Conservation (phyloP, 2,888 invertebrate species). For the Steinernema scapterisci region DNA sequence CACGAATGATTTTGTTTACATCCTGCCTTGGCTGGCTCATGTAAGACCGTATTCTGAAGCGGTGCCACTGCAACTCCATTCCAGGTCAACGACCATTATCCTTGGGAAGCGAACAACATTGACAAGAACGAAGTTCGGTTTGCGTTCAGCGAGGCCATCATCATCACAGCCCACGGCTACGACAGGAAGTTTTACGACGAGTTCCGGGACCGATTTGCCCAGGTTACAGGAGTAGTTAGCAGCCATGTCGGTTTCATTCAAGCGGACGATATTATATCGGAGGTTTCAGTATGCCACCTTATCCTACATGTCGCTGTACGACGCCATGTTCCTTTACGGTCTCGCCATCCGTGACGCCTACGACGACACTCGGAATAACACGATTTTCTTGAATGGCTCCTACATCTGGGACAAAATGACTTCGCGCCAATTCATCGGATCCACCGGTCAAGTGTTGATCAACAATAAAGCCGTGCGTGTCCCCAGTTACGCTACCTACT, state of each 20-base stretch:
- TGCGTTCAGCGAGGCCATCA: slow-evolving; percentile 62
- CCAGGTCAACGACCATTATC: slow-evolving; percentile 63
- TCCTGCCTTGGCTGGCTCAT: slow-evolving; percentile 65
- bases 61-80: not conserved
- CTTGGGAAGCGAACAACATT: slow-evolving; percentile 64
- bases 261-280: not conserved
- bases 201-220: slow-evolving; percentile 59
- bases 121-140: slow-evolving; percentile 63
- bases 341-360: slow-evolving; percentile 64
- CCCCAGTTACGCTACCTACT: slow-evolving; percentile 64
- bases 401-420: slow-evolving; percentile 64
- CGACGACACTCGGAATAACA: slow-evolving; percentile 55
- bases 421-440: slow-evolving; percentile 61
- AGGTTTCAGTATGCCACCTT: slow-evolving; percentile 62
- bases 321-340: slow-evolving; percentile 64
- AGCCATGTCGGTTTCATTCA: slow-evolving; percentile 49
- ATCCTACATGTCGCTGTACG: slow-evolving; percentile 65
- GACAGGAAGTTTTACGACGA: slow-evolving; percentile 66
- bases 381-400: slow-evolving; percentile 58
- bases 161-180: slow-evolving; percentile 67
- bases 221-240: slow-evolving; percentile 59
- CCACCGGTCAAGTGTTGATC: slow-evolving; percentile 65
- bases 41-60: slow-evolving; percentile 41
- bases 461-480: slow-evolving; percentile 66
- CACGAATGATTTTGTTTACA: slow-evolving; percentile 61